phyloP scores from a whole-genome alignment of 2,888 invertebrate species.

The Thymelicus lineola region DNA sequence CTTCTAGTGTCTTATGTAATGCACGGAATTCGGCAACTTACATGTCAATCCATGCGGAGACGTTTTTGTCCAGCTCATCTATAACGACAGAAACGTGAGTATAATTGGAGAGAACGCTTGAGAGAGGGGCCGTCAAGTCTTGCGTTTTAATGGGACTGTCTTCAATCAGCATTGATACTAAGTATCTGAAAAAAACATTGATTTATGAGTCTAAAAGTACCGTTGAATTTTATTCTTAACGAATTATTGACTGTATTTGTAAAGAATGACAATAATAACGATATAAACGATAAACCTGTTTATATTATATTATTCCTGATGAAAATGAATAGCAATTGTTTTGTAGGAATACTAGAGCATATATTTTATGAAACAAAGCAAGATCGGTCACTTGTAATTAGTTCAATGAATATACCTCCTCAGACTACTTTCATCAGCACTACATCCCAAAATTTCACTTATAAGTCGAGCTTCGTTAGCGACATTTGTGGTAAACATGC shows the following conservation, averaged over 20 bases:
- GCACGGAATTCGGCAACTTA: constrained; percentile 50
- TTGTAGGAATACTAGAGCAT: too few relatives aligned
- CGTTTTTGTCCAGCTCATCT: constrained; percentile 74
- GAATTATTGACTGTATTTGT: too few relatives aligned
- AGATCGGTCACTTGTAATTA: too few relatives aligned
- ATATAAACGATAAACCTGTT: too few relatives aligned
- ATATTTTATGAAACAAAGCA: too few relatives aligned
- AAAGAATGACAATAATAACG: too few relatives aligned
- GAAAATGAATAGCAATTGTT: too few relatives aligned
- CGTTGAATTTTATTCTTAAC: too few relatives aligned
- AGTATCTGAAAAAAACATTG: constrained; percentile 56
- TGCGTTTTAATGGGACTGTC: constrained; percentile 70
- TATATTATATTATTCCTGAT: too few relatives aligned
- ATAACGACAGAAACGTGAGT: constrained; percentile 83
- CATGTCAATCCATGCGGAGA: constrained; percentile 65
- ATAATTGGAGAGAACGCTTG: constrained; percentile 79
- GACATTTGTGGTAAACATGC: constrained; percentile 82
- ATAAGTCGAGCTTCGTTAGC: constrained; percentile 87
- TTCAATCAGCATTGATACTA: constrained; percentile 64
- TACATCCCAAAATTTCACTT: constrained; percentile 86
- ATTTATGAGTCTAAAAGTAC: too few relatives aligned
- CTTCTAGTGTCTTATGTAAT: too few relatives aligned
- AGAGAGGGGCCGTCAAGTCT: constrained; percentile 73
- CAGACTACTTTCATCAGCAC: constrained; percentile 79
- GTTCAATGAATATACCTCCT: constrained; percentile 65